Evolutionary conservation across 2,797 vertebrate genomes (phyloP).

Genomic region (Crenuchus spilurus): DNA sequence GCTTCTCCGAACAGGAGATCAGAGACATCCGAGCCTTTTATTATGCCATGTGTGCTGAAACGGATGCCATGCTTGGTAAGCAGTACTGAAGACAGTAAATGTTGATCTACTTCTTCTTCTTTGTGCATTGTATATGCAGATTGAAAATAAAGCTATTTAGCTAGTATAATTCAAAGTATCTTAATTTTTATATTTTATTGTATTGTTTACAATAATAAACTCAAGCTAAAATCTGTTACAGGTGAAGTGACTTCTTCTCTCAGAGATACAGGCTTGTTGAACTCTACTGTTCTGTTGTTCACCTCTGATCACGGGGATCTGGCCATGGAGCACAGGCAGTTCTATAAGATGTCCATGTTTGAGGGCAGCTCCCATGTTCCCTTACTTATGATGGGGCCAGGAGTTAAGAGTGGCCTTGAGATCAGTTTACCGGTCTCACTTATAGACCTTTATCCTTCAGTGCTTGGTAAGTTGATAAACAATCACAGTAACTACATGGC

Average conservation of each 20-base stretch:
- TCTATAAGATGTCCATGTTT: slow-evolving; percentile 99
- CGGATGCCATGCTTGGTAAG: slow-evolving; percentile 92
- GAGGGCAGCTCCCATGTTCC: slow-evolving; percentile 95
- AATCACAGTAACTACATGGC: background rate
- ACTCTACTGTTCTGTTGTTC: slow-evolving; percentile 86
- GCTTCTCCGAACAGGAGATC: slow-evolving; percentile 88
- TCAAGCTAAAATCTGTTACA: slow-evolving; percentile 61
- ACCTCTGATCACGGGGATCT: slow-evolving; percentile 94
- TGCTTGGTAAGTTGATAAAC: slow-evolving; percentile 82
- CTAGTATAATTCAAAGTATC: too few species aligned
- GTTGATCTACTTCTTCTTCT: too few species aligned
- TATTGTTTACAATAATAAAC: background rate
- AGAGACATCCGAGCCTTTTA: slow-evolving; percentile 88
- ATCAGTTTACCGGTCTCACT: slow-evolving; percentile 85
- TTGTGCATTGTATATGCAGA: too few species aligned
- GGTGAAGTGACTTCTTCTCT: slow-evolving; percentile 88
- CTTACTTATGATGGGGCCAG: slow-evolving; percentile 87
- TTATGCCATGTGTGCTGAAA: slow-evolving; percentile 96
- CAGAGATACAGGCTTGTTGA: slow-evolving; percentile 76
- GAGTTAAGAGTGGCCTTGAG: slow-evolving; percentile 76
- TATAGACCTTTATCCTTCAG: slow-evolving; percentile 93
- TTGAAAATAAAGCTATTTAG: too few species aligned
- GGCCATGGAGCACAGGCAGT: slow-evolving; percentile 97
- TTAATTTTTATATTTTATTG: too few species aligned
- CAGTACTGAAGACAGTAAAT: too few species aligned